Percentiles rank a stretch among this genome's conserved stretches.
These are phyloP conservation scores for Caenorhabditis sp. DNA, from an alignment of 2,888 invertebrate species.

Conservation along the genomic window DNA sequence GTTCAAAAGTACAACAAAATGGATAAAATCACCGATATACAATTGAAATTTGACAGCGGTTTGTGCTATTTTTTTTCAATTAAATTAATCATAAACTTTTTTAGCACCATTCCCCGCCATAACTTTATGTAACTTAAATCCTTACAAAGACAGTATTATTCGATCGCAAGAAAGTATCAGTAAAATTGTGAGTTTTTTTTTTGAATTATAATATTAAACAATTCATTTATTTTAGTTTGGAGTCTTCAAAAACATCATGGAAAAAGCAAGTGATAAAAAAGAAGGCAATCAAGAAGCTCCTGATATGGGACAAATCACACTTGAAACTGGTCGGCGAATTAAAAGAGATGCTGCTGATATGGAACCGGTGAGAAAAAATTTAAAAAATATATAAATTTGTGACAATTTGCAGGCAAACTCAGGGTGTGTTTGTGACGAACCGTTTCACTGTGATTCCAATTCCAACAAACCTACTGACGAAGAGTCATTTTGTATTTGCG, in stretches of 20 bases:
- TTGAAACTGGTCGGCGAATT: slow-evolving; percentile 23
- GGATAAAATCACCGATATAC: slow-evolving; percentile 68
- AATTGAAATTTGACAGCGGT: slow-evolving; percentile 65
- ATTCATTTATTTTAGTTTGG: slow-evolving; percentile 28
- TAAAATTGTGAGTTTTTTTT: slow-evolving; percentile 56
- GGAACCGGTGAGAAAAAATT: slow-evolving; percentile 36
- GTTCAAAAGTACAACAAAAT: slow-evolving; percentile 61
- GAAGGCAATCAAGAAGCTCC: slow-evolving; percentile 28
- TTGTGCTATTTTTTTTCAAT: background rate
- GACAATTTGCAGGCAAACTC: slow-evolving; percentile 27
- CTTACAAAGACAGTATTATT: slow-evolving; percentile 63
- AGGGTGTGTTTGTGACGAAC: slow-evolving; percentile 44
- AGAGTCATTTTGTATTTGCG: slow-evolving; percentile 59
- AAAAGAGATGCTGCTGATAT: slow-evolving; percentile 31
- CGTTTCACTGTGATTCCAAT: too few relatives aligned
- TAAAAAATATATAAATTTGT: background rate
- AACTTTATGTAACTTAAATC: slow-evolving; percentile 67
- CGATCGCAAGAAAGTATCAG: slow-evolving; percentile 60
- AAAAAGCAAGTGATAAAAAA: slow-evolving; percentile 49
- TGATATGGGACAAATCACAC: slow-evolving; percentile 39
- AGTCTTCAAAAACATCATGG: slow-evolving; percentile 58
- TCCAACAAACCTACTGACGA: slow-evolving; percentile 9
- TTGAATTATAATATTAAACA: background rate
- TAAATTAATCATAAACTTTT: slow-evolving; percentile 11
- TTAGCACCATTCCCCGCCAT: slow-evolving; percentile 68